These are phyloP conservation scores for Rhagonycha lutea DNA, from an alignment of 2,888 invertebrate species.

Conservation along the genomic window DNA sequence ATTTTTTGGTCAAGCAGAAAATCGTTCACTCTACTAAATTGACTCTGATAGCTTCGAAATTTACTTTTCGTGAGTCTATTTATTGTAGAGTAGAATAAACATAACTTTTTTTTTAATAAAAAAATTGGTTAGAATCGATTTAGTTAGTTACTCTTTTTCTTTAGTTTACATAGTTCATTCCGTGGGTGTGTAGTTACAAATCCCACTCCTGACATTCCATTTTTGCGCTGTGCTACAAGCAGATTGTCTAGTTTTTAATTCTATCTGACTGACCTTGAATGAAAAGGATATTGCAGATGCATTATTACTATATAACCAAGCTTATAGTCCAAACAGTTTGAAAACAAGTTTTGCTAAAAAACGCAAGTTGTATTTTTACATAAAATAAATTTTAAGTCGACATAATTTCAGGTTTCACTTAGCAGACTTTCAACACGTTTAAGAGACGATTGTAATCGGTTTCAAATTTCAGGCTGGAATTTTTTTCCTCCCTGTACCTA, in stretches of 20 bases:
- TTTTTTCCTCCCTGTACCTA: not conserved
- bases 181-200: slow-evolving; percentile 75
- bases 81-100: not conserved
- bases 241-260: slow-evolving; percentile 25
- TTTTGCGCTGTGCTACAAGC: slow-evolving; percentile 16
- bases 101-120: not conserved
- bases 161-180: not conserved
- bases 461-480: not conserved
- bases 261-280: slow-evolving; percentile 29
- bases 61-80: not conserved
- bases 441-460: not conserved
- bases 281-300: not conserved
- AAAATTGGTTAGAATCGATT: not conserved
- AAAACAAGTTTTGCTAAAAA: not conserved
- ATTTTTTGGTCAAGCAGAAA: not conserved
- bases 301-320: not conserved
- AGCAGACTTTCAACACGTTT: not conserved
- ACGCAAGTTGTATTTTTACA: not conserved
- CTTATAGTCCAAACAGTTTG: not conserved
- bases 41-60: not conserved
- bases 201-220: slow-evolving; percentile 70
- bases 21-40: not conserved
- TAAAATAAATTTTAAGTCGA: not conserved
- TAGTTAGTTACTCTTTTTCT: not conserved
- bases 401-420: not conserved